Conservation (phyloP, 2,113 vertebrate genomes). For the Atractosteus spatula region DNA sequence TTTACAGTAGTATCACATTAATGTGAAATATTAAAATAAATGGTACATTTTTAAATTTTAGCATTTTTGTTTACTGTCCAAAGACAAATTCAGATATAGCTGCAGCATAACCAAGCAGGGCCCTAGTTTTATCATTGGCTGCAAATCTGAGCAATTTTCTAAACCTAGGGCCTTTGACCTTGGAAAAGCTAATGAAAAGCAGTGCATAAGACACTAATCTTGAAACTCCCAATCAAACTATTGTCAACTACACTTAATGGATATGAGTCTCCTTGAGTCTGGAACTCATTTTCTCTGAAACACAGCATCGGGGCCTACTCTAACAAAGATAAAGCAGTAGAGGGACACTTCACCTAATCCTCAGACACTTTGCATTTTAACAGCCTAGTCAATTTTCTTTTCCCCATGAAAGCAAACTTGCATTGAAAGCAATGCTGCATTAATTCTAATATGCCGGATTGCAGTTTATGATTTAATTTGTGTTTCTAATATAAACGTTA, state of each 20-base stretch:
- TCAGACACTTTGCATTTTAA: constrained; percentile 1
- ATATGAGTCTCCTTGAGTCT: constrained; percentile 10
- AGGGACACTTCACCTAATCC: background rate
- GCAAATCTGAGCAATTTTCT: background rate
- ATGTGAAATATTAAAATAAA: too few relatives aligned
- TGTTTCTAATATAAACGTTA: too few relatives aligned
- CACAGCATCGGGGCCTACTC: background rate
- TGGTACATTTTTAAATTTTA: too few relatives aligned
- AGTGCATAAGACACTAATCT: constrained; percentile 41
- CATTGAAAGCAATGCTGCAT: too few relatives aligned
- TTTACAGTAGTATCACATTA: too few relatives aligned
- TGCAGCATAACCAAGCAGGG: background rate
- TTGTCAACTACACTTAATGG: constrained; percentile 41
- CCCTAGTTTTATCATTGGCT: background rate
- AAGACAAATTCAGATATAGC: background rate
- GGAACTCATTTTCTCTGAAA: background rate
- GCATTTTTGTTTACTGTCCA: background rate
- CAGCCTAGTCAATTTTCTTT: background rate
- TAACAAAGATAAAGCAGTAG: background rate
- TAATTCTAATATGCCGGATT: too few relatives aligned
- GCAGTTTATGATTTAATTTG: too few relatives aligned
- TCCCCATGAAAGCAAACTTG: background rate
- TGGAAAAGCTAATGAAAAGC: constrained; percentile 28
- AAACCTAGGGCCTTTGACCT: background rate
- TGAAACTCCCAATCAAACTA: constrained; percentile 43